Evolutionary conservation across 2,888 invertebrate species (phyloP), one percentile per base, ranked within the genome.

Genomic region (Lissocephala sabroskyi): DNA sequence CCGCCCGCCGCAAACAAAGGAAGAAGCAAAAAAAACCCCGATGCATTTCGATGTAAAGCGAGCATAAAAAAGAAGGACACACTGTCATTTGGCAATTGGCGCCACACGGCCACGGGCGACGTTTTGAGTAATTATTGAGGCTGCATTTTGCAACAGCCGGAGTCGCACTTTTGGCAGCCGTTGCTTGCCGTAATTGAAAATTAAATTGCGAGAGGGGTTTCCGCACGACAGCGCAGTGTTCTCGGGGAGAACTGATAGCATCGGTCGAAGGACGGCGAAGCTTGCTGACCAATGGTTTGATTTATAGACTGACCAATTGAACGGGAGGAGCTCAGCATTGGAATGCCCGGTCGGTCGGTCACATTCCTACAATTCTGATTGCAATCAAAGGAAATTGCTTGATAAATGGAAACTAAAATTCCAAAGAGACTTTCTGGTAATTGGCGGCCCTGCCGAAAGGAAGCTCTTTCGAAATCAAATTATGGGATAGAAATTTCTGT

Each of bases 111-210:
- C 70, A 58, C 52, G 66, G 70, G 66, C 77, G 71, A 71, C 77
- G 74, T 59, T 77, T 71, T 71, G 77, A 71, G 71, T 71, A 71
- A 71, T 71, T 77, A 71, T 71, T 59, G 75, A 55, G 75, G 58
- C 64, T 74, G 70, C 66, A 68, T 54, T 67, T 65, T 54, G 58
- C 55, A 54, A 49, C 59, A 62, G 49, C 50, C 52, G 50, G 39
- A 32, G 62, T 40, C 48, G 54, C 39, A 50, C 43, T 54, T 60
- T 70, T 67, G 65, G 65, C 73, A 64, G 59, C 56, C 62, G 52
- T 54, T 62, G n/a, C n/a, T n/a, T n/a, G 52, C 23, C 73, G 62
- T 75, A 75, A 76, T 68, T 75, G 73, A 67, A 76, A 76, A 68
- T 68, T 75, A 73, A 68, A 68, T 75, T 68, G 59, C n/a, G n/a